phyloP scores from a whole-genome alignment of 2,113 vertebrate genomes.

The Oryzias melastigma region DNA sequence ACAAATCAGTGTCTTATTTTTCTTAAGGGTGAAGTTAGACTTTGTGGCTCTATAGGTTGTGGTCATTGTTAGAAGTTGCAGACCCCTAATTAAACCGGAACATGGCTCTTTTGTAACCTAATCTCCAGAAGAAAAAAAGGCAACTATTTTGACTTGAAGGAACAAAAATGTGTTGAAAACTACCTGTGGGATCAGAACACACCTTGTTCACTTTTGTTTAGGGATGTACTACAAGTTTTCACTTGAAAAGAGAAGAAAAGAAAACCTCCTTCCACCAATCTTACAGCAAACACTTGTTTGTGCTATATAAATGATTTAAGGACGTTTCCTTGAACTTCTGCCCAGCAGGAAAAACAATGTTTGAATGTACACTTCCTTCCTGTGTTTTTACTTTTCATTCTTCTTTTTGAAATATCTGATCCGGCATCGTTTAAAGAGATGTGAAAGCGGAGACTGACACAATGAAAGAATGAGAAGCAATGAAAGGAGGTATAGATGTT shows the following conservation, averaged over 20 bases:
- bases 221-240: neutral
- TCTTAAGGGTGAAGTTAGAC: too few species aligned
- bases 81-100: too few species aligned
- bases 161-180: too few species aligned
- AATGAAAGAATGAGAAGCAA: conserved; percentile 62
- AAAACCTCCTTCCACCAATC: neutral
- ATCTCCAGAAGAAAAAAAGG: too few species aligned
- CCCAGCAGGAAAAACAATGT: conserved; percentile 11
- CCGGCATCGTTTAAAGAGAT: conserved; percentile 53
- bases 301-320: conserved; percentile 35
- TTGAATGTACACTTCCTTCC: conserved; percentile 52
- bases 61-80: too few species aligned
- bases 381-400: conserved; percentile 19
- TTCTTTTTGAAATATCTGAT: conserved; percentile 45
- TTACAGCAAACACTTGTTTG: conserved; percentile 41
- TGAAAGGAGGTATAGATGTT: conserved; percentile 17
- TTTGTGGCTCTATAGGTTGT: too few species aligned
- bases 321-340: conserved; percentile 32
- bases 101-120: too few species aligned
- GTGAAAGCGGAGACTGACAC: conserved; percentile 44
- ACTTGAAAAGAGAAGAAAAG: conserved; percentile 14
- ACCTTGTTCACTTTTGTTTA: neutral
- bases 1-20: too few species aligned
- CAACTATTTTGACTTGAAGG: too few species aligned
- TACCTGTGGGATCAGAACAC: neutral